Evolutionary conservation across 2,888 invertebrate genomes (phyloP).

Genomic region (Lumbricus terrestris): DNA sequence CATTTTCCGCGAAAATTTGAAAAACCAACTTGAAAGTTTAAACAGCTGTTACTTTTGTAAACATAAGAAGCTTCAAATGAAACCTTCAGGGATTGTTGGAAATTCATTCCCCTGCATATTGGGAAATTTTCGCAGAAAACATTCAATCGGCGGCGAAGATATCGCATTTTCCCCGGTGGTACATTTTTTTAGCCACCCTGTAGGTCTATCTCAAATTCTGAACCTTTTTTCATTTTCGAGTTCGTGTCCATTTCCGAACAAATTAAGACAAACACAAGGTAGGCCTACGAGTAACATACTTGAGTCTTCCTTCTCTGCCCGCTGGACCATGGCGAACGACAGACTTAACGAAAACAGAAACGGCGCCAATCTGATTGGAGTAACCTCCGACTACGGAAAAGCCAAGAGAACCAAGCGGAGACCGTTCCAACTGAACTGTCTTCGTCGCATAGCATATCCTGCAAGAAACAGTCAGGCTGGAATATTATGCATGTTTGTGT

Average conservation of each 20-base stretch:
- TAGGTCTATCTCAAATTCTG: background rate
- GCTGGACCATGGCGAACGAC: slow-evolving; percentile 59
- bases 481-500: background rate
- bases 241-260: background rate
- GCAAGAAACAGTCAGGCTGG: slow-evolving; percentile 22
- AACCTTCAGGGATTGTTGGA: no score
- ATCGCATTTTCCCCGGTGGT: no score
- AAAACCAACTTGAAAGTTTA: no score
- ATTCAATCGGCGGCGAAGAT: no score
- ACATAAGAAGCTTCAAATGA: no score
- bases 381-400: slow-evolving; percentile 62
- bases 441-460: slow-evolving; percentile 58
- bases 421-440: slow-evolving; percentile 56
- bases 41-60: no score
- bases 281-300: slow-evolving; percentile 39
- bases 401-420: slow-evolving; percentile 56
- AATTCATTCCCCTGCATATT: no score
- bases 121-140: no score
- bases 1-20: no score
- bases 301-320: slow-evolving; percentile 53
- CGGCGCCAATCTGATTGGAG: slow-evolving; percentile 56
- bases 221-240: background rate
- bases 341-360: slow-evolving; percentile 61
- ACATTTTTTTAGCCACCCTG: no score
- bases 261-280: background rate